Conservation (phyloP, 2,113 vertebrate species). For the Notechis scutatus region DNA sequence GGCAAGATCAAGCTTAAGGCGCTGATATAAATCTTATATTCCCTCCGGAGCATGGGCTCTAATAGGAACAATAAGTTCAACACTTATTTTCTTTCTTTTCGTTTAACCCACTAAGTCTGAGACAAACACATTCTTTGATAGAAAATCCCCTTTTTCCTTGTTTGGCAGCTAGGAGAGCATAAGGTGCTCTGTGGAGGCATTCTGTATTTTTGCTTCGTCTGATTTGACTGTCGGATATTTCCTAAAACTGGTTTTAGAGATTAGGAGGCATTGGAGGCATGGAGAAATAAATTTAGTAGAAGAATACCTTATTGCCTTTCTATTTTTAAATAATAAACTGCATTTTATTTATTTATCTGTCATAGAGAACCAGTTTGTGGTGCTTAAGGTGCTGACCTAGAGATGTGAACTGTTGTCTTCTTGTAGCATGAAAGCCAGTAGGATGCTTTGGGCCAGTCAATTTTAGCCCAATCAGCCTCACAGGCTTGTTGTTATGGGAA, state of each 20-base stretch:
- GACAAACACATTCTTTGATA: neutral
- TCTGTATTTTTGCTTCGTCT: accelerated
- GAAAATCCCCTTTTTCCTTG: neutral
- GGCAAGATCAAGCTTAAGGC: neutral
- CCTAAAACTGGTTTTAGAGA: neutral
- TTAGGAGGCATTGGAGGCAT: conserved; percentile 6
- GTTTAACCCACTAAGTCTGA: neutral
- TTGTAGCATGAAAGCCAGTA: neutral
- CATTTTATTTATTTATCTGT: neutral
- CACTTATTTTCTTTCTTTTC: conserved; percentile 10
- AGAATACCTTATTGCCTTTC: neutral
- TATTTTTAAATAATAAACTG: neutral
- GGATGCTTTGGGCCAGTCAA: neutral
- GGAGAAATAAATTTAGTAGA: neutral
- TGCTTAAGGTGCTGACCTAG: neutral
- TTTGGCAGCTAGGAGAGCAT: accelerated
- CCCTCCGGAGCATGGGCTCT: neutral
- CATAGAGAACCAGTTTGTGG: neutral
- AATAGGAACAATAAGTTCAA: neutral
- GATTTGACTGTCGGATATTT: neutral
- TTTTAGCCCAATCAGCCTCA: neutral
- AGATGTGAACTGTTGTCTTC: neutral
- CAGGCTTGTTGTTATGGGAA: neutral
- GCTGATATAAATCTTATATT: neutral
- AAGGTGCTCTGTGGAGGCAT: accelerated